A percentile compares a stretch with the other conserved stretches of the same genome.
phyloP scores from a whole-genome alignment of 2,888 invertebrate species.

The Amiota mariae region DNA sequence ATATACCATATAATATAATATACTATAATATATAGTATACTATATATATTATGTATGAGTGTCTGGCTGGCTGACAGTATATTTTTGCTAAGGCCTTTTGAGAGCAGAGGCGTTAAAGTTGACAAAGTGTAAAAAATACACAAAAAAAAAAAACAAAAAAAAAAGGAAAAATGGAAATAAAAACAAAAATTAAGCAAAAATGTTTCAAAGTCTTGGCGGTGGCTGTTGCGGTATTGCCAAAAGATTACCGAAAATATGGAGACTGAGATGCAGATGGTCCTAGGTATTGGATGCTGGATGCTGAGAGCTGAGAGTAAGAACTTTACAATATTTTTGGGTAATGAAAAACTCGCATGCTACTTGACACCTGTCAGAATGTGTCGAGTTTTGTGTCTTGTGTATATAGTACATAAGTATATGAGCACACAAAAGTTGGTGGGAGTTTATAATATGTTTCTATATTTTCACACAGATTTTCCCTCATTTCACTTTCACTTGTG shows the following conservation, averaged over 20 bases:
- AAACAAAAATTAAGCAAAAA: background rate
- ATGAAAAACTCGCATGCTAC: conserved; percentile 55
- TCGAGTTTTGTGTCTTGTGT: conserved; percentile 13
- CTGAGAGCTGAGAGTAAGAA: conserved; percentile 34
- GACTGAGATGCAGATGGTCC: background rate
- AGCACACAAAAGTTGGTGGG: too few species aligned
- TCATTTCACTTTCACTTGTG: too few species aligned
- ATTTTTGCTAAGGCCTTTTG: too few species aligned
- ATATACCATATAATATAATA: too few species aligned
- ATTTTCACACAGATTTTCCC: too few species aligned
- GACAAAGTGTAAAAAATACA: background rate
- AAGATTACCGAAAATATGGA: background rate
- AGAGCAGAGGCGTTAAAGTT: background rate
- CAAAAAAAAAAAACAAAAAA: too few species aligned
- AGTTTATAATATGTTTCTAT: too few species aligned
- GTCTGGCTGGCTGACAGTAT: too few species aligned
- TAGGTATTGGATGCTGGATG: too few species aligned
- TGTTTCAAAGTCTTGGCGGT: conserved; percentile 34
- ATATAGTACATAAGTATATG: too few species aligned
- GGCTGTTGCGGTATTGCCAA: background rate
- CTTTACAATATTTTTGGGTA: conserved; percentile 22
- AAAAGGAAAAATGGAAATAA: background rate
- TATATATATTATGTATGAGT: too few species aligned
- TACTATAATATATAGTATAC: too few species aligned
- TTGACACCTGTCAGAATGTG: conserved; percentile 56